Conservation (phyloP, 23 tunicate species). For the Aplidium turbinatum region DNA sequence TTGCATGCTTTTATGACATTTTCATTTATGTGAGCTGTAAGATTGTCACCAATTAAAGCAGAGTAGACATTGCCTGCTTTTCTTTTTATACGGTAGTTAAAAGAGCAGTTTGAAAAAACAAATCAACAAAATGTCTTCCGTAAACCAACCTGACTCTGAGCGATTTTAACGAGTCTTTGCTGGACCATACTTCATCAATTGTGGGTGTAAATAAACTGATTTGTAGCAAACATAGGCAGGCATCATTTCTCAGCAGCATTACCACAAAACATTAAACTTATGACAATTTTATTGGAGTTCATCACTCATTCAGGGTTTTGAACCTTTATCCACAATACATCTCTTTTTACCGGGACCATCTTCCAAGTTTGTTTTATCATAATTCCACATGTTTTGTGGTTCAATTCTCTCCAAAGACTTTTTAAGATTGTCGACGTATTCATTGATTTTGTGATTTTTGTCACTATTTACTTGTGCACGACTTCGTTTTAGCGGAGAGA, state of each 20-base stretch:
- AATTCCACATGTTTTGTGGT: constrained; percentile 18
- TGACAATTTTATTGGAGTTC: constrained; percentile 6
- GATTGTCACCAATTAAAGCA: constrained; percentile 16
- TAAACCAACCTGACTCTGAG: constrained; percentile 1
- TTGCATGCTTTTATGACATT: constrained; percentile 17
- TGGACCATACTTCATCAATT: not conserved
- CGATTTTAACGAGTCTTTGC: constrained; percentile 1
- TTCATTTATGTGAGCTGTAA: not conserved
- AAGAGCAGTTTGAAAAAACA: no score
- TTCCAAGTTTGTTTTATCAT: constrained; percentile 8
- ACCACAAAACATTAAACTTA: constrained; percentile 23
- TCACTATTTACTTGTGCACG: constrained; percentile 19
- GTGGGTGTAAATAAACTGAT: constrained; percentile 4
- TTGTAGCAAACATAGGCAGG: constrained; percentile 4
- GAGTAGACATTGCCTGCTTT: no score
- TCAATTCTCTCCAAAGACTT: not conserved
- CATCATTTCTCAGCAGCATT: constrained; percentile 4
- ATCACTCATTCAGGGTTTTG: constrained; percentile 1
- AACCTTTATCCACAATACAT: constrained; percentile 1
- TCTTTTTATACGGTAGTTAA: no score
- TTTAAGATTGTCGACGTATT: constrained; percentile 1
- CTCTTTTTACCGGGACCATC: constrained; percentile 16
- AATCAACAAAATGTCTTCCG: no score
- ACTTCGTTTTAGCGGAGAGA: constrained; percentile 4
- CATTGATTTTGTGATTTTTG: constrained; percentile 1